Percentiles rank a stretch among this genome's conserved stretches.
These are phyloP conservation scores for Ophioninae sp. DNA, from an alignment of 2,888 invertebrate species.

Conservation along the genomic window DNA sequence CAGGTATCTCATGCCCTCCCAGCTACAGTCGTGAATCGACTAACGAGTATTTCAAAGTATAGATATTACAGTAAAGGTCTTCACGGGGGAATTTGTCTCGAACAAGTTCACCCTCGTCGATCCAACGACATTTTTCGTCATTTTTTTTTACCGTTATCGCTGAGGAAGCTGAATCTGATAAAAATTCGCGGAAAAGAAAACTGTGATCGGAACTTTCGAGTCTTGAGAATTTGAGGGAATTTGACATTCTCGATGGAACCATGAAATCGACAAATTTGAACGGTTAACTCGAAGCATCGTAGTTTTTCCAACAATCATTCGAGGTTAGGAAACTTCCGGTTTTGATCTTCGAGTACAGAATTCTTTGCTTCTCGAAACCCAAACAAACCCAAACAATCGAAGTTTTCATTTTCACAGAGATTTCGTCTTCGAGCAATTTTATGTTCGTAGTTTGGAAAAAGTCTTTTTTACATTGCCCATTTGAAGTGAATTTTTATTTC, in stretches of 20 bases:
- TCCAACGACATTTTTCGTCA: not conserved
- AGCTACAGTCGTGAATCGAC: slow-evolving; percentile 66
- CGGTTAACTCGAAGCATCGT: not conserved
- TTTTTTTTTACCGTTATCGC: not conserved
- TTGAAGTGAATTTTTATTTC: too few relatives aligned
- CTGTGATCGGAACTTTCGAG: not conserved
- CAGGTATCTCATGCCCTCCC: slow-evolving; percentile 80
- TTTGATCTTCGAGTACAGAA: not conserved
- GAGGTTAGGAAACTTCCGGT: not conserved
- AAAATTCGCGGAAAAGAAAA: not conserved
- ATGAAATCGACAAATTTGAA: not conserved
- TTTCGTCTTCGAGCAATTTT: too few relatives aligned
- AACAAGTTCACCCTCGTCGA: not conserved
- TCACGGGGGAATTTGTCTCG: not conserved
- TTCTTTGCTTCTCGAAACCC: not conserved
- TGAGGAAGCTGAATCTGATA: not conserved
- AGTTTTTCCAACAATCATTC: not conserved
- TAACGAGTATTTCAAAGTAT: slow-evolving; percentile 31
- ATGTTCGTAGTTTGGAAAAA: too few relatives aligned
- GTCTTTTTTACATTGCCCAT: too few relatives aligned
- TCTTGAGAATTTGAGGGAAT: not conserved
- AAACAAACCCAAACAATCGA: too few relatives aligned
- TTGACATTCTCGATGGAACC: not conserved
- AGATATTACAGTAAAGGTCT: slow-evolving; percentile 24
- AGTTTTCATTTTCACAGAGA: not conserved